Percentiles rank a stretch among this genome's conserved stretches.
These are phyloP conservation scores for Sialis fuliginosa DNA, from an alignment of 2,888 invertebrate species.

Conservation along the genomic window DNA sequence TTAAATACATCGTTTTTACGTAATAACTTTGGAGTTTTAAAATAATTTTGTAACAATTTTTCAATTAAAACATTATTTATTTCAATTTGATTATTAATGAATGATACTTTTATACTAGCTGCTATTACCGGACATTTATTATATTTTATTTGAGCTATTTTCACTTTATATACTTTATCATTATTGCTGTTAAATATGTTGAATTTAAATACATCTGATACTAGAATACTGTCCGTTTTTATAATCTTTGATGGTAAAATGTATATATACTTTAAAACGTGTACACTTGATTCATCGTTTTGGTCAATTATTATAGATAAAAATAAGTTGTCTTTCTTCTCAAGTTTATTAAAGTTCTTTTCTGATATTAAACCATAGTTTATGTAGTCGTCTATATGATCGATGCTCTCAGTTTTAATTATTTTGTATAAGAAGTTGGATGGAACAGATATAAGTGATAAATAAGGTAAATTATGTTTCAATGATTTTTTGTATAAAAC, in stretches of 20 bases:
- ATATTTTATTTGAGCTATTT: conserved; percentile 15
- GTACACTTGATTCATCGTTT: neutral
- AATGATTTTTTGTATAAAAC: conserved; percentile 14
- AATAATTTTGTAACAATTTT: conserved; percentile 44
- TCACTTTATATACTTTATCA: conserved; percentile 18
- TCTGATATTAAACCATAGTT: neutral
- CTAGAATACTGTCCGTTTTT: neutral
- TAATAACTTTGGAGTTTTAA: conserved; percentile 45
- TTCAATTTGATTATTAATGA: conserved; percentile 26
- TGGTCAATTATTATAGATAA: neutral
- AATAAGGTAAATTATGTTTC: conserved; percentile 4
- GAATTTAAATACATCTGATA: neutral
- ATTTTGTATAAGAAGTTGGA: neutral
- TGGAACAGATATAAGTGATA: neutral
- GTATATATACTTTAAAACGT: neutral
- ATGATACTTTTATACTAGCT: neutral
- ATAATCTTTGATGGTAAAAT: neutral
- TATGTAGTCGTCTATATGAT: neutral
- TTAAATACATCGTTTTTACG: conserved; percentile 44
- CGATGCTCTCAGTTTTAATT: neutral
- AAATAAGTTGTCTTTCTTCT: neutral
- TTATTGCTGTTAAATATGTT: neutral
- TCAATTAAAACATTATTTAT: conserved; percentile 27
- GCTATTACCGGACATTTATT: neutral
- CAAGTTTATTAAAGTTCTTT: neutral